Base-by-base conservation (phyloP, 2,888 invertebrate genomes). In the Diplazon laetatorius region DNA sequence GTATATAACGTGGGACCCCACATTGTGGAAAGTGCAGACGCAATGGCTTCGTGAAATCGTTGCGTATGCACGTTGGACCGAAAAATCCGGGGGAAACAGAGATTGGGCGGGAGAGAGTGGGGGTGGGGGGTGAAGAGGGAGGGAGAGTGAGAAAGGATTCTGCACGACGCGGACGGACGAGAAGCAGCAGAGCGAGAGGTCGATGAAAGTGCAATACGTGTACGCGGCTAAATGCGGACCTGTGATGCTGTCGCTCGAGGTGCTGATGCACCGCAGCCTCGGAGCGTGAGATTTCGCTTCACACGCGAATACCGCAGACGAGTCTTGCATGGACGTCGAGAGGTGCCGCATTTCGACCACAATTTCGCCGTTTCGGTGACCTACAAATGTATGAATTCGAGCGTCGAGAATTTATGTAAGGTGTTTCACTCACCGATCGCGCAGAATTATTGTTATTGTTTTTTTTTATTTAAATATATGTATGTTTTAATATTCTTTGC, bases 181-280 rank as follows among this genome's bases (percentile, higher is more conserved):
- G n/a, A 10, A 37, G 16, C 25, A n/a, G 18, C 30, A 42, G 60
- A 57, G 46, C 30, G 60, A 35, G 44, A 35, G 35, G 16, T 42
- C 50, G 16, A 39, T 59, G 30, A 50, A 70, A 39, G 30, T 65
- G 22, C n/a, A n/a, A n/a, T 25, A 37, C 48, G 39, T 39, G 37
- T 37, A 30, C 35, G 6, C 63, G 16, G 22, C 20, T 16, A 63
- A 52, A 75, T 37, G 48, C 18, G 44, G 12, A 59, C 25, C 62
- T 48, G n/a, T n/a, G n/a, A 10, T 14, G 60, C 72, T 72, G 50
- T 66, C 46, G 22, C 44, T 20, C 48, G 57, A 48, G 65, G 37
- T 46, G 46, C 46, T 62, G 75, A 69, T 69, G 20, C 50, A 71
- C 76, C 66, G 35, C 65, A 48, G 44, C 39, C 65, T 66, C 57